phyloP scores from a whole-genome alignment of 2,797 vertebrate genomes.

The Gambelia wislizenii region DNA sequence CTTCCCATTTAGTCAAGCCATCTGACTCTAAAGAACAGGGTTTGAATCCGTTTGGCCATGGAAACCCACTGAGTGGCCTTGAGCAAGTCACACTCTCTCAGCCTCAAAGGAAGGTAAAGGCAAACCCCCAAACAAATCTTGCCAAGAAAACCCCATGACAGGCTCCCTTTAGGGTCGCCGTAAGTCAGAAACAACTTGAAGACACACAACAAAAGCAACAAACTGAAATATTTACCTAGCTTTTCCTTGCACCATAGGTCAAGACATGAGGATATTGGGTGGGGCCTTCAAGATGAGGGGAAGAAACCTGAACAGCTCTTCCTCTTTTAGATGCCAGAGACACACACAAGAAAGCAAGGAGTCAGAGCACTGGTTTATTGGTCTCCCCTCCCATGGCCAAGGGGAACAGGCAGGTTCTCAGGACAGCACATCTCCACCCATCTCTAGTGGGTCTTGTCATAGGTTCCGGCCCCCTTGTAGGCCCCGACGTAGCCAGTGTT shows the following conservation, averaged over 20 bases:
- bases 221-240: not conserved
- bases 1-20: too few relatives aligned
- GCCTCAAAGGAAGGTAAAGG: too few relatives aligned
- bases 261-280: not conserved
- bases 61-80: too few relatives aligned
- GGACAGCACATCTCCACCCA: not conserved
- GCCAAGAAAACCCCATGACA: too few relatives aligned
- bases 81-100: too few relatives aligned
- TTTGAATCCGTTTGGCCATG: too few relatives aligned
- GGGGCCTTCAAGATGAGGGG: not conserved
- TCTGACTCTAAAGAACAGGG: too few relatives aligned
- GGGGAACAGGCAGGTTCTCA: not conserved
- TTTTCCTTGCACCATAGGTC: not conserved
- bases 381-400: not conserved
- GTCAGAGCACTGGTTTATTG: conserved; percentile 33
- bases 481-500: conserved; percentile 88
- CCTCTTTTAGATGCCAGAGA: not conserved
- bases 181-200: too few relatives aligned
- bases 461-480: conserved; percentile 90
- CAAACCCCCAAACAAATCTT: too few relatives aligned
- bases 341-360: not conserved
- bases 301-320: not conserved
- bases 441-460: conserved; percentile 79
- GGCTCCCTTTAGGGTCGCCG: too few relatives aligned
- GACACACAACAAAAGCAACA: too few relatives aligned